Conservation (phyloP, 2,113 vertebrate species). For the Peucedramus taeniatus region DNA sequence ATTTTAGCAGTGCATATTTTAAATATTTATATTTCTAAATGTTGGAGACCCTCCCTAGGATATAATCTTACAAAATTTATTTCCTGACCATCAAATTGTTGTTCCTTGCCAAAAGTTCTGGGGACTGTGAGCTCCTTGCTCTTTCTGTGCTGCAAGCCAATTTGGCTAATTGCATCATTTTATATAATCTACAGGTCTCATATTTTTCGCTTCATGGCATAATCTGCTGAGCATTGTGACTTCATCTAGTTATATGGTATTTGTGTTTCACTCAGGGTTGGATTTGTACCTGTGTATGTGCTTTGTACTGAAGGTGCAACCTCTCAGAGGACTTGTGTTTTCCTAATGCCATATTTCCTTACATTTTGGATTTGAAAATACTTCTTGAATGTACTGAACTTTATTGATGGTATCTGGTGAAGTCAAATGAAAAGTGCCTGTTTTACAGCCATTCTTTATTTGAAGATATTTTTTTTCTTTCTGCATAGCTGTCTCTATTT, state of each 20-base stretch:
- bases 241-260: not conserved
- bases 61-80: not conserved
- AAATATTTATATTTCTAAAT: not conserved
- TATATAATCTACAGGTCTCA: not conserved
- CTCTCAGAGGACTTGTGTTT: not conserved
- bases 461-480: not conserved
- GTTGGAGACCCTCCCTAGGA: not conserved
- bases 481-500: not conserved
- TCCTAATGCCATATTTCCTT: not conserved
- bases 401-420: not conserved
- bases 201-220: not conserved
- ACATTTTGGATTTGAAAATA: not conserved
- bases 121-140: not conserved
- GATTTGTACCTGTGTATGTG: not conserved
- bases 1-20: not conserved
- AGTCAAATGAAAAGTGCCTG: not conserved
- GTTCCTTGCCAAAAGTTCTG: not conserved
- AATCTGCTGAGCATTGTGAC: not conserved
- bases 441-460: not conserved
- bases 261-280: not conserved
- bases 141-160: not conserved
- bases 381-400: not conserved
- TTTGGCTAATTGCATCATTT: not conserved
- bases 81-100: not conserved
- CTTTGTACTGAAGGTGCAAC: not conserved